Base-by-base conservation (phyloP, 2,888 invertebrate genomes). In the Mechanitis mazaeus region DNA sequence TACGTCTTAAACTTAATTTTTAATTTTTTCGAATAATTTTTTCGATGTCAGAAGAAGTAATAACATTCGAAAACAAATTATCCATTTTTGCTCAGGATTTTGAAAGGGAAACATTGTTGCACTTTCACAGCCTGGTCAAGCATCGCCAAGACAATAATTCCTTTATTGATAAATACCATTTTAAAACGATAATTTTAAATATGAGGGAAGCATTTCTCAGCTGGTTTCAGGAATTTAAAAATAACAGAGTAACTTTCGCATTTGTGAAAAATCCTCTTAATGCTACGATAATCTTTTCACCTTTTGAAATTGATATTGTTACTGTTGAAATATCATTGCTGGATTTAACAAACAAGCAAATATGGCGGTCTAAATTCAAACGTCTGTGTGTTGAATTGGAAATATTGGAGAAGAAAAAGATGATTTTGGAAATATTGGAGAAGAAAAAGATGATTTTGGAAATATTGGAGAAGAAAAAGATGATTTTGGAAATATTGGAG, bases 301-400 rank as follows among this genome's bases (percentile, higher is more conserved):
- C 64, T 55, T 71, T 69, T 69, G 63, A 64, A 38, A 67, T 68
- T 65, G 73, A 75, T 64, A 65, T 74, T 67, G 67, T 69, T 54
- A 72, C 53, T 58, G 68, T 71, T 63, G 69, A 75, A 72, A 73
- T 74, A 57, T 71, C 71, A 71, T 71, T 72, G 67, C 65, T 71
- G 70, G 71, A 72, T 70, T 73, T 71, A 71, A 54, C 73, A 71
- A 72, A 50, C 50, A 50, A 50, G 31, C 31, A 31, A 31, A 31
- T 2, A 50, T 9, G 31, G 31, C 28, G 31, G 31, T 50, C 28
- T 31, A 50, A 31, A 50, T 31, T 31, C 31, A 31, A 31, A 31
- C 50, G 31, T n/a, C 31, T 50, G 31, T 31, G 47, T 50, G 20
- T 50, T 50, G 47, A 50, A 50, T 50, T 50, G 20, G 20, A 50